Conservation (phyloP, 2,888 invertebrate genomes). For the Agriopis leucophaearia region DNA sequence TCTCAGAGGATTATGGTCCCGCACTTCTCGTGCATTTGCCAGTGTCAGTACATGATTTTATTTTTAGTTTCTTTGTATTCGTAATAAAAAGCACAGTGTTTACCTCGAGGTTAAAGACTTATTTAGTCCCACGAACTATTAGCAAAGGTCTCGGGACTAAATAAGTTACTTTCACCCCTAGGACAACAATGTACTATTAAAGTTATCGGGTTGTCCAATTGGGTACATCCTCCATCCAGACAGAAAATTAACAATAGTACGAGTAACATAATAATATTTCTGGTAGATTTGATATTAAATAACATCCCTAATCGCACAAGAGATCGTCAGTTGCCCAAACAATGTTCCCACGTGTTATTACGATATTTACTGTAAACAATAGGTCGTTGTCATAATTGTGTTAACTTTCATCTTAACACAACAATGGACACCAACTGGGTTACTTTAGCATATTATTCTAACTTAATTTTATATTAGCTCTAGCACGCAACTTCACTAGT, state of each 20-base stretch:
- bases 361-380: constrained; percentile 43
- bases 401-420: constrained; percentile 45
- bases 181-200: too few species aligned
- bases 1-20: too few species aligned
- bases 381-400: constrained; percentile 46
- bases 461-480: constrained; percentile 19
- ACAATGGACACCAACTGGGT: constrained; percentile 48
- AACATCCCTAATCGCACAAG: not conserved
- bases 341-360: constrained; percentile 39
- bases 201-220: too few species aligned
- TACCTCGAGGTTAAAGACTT: too few species aligned
- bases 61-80: too few species aligned
- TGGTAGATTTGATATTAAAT: not conserved
- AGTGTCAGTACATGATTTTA: too few species aligned
- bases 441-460: constrained; percentile 44
- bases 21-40: too few species aligned
- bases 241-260: not conserved
- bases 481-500: not conserved
- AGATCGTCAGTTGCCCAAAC: constrained; percentile 40
- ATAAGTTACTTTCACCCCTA: too few species aligned
- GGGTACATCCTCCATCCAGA: too few species aligned
- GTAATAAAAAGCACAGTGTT: too few species aligned
- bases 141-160: too few species aligned
- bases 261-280: not conserved
- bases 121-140: too few species aligned